Conservation (phyloP, 1,140 invertebrate genomes). For the Drosophila mojavensis region DNA sequence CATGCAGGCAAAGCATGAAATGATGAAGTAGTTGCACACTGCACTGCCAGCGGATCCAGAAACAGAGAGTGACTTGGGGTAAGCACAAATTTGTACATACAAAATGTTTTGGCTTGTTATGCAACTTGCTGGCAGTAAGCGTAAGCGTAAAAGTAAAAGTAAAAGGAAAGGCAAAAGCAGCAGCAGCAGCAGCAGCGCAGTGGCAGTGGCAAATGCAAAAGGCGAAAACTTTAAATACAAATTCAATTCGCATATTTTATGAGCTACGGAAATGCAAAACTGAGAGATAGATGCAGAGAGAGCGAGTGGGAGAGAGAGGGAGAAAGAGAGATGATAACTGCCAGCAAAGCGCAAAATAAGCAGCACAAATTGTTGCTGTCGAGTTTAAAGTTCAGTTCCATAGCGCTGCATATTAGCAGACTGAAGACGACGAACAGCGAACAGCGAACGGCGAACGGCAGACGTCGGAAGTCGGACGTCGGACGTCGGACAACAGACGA, state of each 20-base stretch:
- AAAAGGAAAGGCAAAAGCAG: not conserved
- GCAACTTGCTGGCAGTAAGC: conserved; percentile 57
- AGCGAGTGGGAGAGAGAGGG: not conserved
- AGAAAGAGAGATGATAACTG: conserved; percentile 29
- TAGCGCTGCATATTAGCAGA: conserved; percentile 74
- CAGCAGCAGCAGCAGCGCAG: conserved; percentile 2
- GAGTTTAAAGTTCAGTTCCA: conserved; percentile 70
- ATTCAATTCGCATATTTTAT: conserved; percentile 83
- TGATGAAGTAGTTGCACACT: conserved; percentile 48
- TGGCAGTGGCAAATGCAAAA: conserved; percentile 30
- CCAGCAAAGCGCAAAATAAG: conserved; percentile 77
- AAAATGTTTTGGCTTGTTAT: conserved; percentile 80
- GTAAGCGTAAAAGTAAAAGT: conserved; percentile 8
- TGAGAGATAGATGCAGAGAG: conserved; percentile 15
- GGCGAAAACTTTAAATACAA: conserved; percentile 77
- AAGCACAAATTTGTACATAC: conserved; percentile 76
- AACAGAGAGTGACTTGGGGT: conserved; percentile 42
- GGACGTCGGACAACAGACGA: not conserved
- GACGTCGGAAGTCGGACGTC: not conserved
- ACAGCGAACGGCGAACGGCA: not conserved
- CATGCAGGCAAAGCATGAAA: conserved; percentile 50
- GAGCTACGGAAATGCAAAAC: conserved; percentile 65
- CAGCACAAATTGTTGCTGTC: conserved; percentile 66
- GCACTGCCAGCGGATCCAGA: conserved; percentile 11
- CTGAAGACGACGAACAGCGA: conserved; percentile 22